Base-by-base conservation (phyloP, 2,888 invertebrate species). In the Onchidella celtica region DNA sequence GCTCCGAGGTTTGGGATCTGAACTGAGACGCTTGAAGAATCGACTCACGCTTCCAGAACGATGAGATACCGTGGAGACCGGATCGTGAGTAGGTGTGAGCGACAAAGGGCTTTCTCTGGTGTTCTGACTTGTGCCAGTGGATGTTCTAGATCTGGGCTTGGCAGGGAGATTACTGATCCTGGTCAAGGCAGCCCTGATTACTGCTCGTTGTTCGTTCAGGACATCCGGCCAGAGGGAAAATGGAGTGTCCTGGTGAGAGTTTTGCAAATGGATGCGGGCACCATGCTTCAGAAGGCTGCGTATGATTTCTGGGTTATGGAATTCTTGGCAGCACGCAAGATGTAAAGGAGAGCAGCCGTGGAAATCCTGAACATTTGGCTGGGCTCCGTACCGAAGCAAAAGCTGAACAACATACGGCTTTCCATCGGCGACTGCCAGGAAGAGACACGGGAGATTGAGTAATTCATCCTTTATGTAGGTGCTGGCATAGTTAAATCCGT, bases 341-440 rank as follows among this genome's bases (percentile, higher is more conserved):
- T 95, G 95, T 29, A 95, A 92, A 0, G 95, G 95, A 24, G 95
- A 94, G 89, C 95, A 95, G 29, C 95, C 95, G 83, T 94, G 93
- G 32, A 92, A 90, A 89, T 95, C 95, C 89, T 94, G 93, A 69
- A 93, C 91, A 88, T 94, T 93, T 1, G 94, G 92, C 79, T 93
- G 91, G 1, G 95, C 95, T 55, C 95, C 95, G 88, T 94, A 94
- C 84, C 94, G 94, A 72, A 95, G 93, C 32, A 95, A 92, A 11
- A 95, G 91, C 59, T 94, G 93, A 32, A 95, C 94, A 74, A 95
- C 93, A 72, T 94, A 94, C 27, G 94, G 93, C 85, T 94, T 94
- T 59, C 94, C 94, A 36, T 94, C 93, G 59, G 94, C 94, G 6
- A 95, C 95, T 0, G 95, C 95, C 70, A 95, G 92, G 85, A 94